Base-by-base conservation (phyloP, 2,797 vertebrate species). In the Syndactyla subalaris region DNA sequence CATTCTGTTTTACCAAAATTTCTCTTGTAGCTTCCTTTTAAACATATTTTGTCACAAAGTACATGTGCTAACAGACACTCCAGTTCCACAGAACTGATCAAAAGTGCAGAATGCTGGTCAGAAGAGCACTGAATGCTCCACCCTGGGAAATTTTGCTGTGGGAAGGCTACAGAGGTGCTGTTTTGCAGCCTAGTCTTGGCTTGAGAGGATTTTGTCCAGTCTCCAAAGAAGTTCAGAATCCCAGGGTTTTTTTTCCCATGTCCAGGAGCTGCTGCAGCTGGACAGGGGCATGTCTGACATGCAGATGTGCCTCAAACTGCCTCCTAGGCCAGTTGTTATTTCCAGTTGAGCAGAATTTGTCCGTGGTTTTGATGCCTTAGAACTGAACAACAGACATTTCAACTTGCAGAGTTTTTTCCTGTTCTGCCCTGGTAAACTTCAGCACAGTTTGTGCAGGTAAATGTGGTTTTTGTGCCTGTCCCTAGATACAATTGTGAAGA, bases 401-500 rank as follows among this genome's bases (percentile, higher is more conserved):
- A 17, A 0, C 39, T 38, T 45, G 17, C 49, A 29, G 23, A 23
- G 8, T 9, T 36, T 46, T 82, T 63, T 20, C 22, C 45, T 45
- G 3, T 73, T 79, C 52, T 29, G 15, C 32, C 14, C 65, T 59
- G 27, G 13, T 85, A 15, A 84, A 27, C 14, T 77, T 58, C 36
- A 89, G n/a, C 30, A 19, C 9, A 17, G 7, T 55, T 24, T 80
- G 32, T 81, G 59, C 20, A 12, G 57, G 51, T 85, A 67, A 95
- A 75, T 38, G 2, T 0, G 4, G 5, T 49, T 59, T 80, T 91
- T 62, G 36, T 94, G 67, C 67, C 43, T 88, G n/a, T 76, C 77
- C 85, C 75, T 94, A 99, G 99, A 51, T 99, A 99, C 98, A 99
- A 99, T 91, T 99, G 99, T 98, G 98, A 99, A 93, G 99, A 99